A percentile compares a stretch with the other conserved stretches of the same genome.
phyloP scores from a whole-genome alignment of 2,797 vertebrate species.

The Anabas testudineus region DNA sequence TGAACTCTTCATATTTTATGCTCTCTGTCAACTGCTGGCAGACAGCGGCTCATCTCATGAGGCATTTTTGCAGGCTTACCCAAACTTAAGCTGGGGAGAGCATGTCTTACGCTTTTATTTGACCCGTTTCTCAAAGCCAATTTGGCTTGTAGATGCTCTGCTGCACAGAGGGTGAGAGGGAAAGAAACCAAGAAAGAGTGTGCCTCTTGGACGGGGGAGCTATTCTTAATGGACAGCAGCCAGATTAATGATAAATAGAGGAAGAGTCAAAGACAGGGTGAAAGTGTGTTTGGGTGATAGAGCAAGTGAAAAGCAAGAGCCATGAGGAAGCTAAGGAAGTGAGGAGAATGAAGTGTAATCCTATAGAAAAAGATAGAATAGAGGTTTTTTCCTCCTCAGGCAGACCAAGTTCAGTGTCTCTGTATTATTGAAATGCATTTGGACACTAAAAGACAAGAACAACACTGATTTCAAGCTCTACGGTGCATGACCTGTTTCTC shows the following conservation, averaged over 20 bases:
- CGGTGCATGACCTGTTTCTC: conserved; percentile 65
- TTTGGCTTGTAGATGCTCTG: conserved; percentile 63
- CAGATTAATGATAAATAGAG: conserved; percentile 54
- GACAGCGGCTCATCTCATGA: conserved; percentile 47
- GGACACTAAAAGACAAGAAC: conserved; percentile 61
- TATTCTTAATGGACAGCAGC: conserved; percentile 37
- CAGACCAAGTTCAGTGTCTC: conserved; percentile 24
- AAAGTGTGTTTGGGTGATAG: conserved; percentile 27
- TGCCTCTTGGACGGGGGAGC: conserved; percentile 62
- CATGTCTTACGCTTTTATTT: conserved; percentile 66
- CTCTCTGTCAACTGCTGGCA: conserved; percentile 67
- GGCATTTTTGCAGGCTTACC: conserved; percentile 66
- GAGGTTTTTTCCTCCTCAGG: neutral
- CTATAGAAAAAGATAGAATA: conserved; percentile 21
- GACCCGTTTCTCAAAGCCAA: conserved; percentile 68
- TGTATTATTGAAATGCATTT: conserved; percentile 57
- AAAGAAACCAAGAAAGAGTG: conserved; percentile 62
- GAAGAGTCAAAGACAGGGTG: neutral
- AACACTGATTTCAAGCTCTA: conserved; percentile 66
- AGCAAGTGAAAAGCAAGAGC: conserved; percentile 11
- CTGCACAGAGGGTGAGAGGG: conserved; percentile 65
- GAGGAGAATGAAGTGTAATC: conserved; percentile 44
- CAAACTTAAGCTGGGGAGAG: conserved; percentile 52
- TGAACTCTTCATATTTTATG: conserved; percentile 50
- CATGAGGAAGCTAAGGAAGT: conserved; percentile 23